A percentile compares a stretch with the other conserved stretches of the same genome.
phyloP scores from a whole-genome alignment of 1,140 invertebrate species.

The Diachasmimorpha longicaudata region DNA sequence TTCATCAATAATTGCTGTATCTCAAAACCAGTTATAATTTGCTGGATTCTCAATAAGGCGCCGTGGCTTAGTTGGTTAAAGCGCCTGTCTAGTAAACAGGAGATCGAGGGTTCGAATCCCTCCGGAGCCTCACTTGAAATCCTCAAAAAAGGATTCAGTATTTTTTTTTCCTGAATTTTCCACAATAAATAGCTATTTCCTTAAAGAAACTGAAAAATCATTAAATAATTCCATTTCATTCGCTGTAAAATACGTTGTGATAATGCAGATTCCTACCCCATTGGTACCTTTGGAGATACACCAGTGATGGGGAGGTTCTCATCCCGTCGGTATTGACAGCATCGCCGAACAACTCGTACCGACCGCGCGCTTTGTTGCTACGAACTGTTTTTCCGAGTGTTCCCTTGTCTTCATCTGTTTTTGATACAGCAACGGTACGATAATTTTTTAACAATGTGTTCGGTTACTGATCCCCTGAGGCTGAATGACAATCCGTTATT shows the following conservation, averaged over 20 bases:
- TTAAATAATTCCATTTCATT: neutral
- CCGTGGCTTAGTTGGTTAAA: conserved; percentile 37
- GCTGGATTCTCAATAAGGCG: neutral
- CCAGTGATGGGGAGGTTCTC: too few species aligned
- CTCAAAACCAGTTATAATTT: too few species aligned
- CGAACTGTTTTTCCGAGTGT: conserved; percentile 14
- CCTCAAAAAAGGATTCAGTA: neutral
- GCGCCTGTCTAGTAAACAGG: conserved; percentile 49
- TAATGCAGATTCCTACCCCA: neutral
- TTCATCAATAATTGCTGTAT: too few species aligned
- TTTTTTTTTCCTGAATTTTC: neutral
- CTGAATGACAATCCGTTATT: conserved; percentile 69
- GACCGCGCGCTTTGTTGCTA: conserved; percentile 47
- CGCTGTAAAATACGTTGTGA: neutral
- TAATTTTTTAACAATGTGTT: conserved; percentile 59
- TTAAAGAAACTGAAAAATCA: neutral
- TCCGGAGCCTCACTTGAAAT: conserved; percentile 24
- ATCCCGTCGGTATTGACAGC: neutral
- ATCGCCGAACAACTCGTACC: neutral
- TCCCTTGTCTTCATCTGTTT: conserved; percentile 47
- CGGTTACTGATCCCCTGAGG: conserved; percentile 62
- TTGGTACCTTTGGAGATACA: too few species aligned
- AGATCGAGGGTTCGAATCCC: conserved; percentile 36
- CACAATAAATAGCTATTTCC: neutral
- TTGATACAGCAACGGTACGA: conserved; percentile 52